phyloP scores from a whole-genome alignment of 1,140 invertebrate species.

The Spodoptera litura region DNA sequence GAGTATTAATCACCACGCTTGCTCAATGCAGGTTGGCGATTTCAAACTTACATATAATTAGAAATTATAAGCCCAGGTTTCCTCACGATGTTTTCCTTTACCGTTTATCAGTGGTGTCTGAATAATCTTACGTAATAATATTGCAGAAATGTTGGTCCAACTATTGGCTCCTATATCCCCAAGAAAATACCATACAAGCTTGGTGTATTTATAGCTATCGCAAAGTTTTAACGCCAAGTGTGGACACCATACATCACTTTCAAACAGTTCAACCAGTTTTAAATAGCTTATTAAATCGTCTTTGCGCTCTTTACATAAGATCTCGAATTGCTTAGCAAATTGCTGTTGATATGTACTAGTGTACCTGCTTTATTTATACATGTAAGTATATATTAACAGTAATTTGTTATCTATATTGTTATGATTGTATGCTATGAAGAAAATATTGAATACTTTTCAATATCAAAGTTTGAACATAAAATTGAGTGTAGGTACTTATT shows the following conservation, averaged over 20 bases:
- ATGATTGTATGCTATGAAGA: too few relatives aligned
- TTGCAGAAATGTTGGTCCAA: not conserved
- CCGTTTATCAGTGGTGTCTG: too few relatives aligned
- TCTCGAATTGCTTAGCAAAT: slow-evolving; percentile 3
- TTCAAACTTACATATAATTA: too few relatives aligned
- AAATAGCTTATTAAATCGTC: slow-evolving; percentile 37
- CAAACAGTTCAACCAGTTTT: slow-evolving; percentile 36
- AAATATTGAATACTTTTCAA: too few relatives aligned
- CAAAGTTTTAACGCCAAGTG: slow-evolving; percentile 27
- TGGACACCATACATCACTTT: slow-evolving; percentile 42
- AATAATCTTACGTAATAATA: not conserved
- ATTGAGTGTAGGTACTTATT: too few relatives aligned
- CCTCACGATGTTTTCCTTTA: too few relatives aligned
- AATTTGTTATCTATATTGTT: too few relatives aligned
- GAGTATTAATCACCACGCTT: too few relatives aligned
- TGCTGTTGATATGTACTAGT: not conserved
- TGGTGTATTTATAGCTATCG: slow-evolving; percentile 27
- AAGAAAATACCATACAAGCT: slow-evolving; percentile 15
- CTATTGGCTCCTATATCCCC: not conserved
- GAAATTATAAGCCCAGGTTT: too few relatives aligned
- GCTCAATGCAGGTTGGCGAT: too few relatives aligned
- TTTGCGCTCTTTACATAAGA: slow-evolving; percentile 19
- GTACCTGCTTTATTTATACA: not conserved
- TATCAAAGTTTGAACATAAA: too few relatives aligned
- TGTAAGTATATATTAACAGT: not conserved